Evolutionary conservation across 2,113 vertebrate genomes (phyloP).

Genomic region (Seriola quinqueradiata): DNA sequence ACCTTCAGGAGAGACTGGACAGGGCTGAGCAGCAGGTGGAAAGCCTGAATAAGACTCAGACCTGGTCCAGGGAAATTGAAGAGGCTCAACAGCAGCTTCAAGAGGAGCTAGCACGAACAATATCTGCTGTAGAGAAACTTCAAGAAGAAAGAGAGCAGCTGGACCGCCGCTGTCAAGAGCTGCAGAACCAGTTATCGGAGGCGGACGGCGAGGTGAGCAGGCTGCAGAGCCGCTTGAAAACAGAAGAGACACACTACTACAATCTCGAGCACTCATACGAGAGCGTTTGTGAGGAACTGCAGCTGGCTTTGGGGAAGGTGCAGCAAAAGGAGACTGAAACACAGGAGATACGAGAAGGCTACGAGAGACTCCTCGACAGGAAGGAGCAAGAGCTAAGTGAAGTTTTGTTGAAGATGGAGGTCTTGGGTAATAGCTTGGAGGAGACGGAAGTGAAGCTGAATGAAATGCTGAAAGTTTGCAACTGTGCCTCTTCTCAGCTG

Average conservation of each 20-base stretch:
- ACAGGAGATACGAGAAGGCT: conserved; percentile 85
- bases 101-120: conserved; percentile 65
- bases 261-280: conserved; percentile 88
- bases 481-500: conserved; percentile 29
- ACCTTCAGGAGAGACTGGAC: conserved; percentile 89
- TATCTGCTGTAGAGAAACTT: conserved; percentile 79
- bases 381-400: conserved; percentile 92
- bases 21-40: conserved; percentile 74
- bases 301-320: conserved; percentile 82
- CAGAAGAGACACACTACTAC: conserved; percentile 88
- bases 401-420: conserved; percentile 89
- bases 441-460: conserved; percentile 87
- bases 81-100: conserved; percentile 76
- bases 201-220: conserved; percentile 83
- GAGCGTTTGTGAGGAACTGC: conserved; percentile 86
- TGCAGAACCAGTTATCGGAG: conserved; percentile 86
- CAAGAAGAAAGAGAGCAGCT: conserved; percentile 88
- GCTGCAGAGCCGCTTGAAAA: conserved; percentile 86
- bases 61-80: conserved; percentile 59
- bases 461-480: conserved; percentile 64
- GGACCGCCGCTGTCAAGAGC: conserved; percentile 86
- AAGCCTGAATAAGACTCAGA: conserved; percentile 47
- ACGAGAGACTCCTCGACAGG: conserved; percentile 85
- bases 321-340: conserved; percentile 87
- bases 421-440: conserved; percentile 89